Base-by-base conservation (phyloP, 2,888 invertebrate genomes). In the Eupelmus urozonus region DNA sequence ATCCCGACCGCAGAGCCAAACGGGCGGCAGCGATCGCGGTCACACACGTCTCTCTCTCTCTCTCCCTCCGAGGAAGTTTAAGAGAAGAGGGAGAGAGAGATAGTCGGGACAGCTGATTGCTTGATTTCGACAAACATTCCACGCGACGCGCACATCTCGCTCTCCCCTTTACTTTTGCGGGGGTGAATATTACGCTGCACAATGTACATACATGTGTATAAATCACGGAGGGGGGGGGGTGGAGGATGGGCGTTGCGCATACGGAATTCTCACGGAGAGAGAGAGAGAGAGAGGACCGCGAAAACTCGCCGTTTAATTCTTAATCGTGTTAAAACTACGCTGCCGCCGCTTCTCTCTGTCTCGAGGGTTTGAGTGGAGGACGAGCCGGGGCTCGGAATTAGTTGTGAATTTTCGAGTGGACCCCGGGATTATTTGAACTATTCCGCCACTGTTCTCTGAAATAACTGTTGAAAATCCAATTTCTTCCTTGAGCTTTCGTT, bases 71-170 rank as follows among this genome's bases (percentile, higher is more conserved):
- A 34, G 34, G 34, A 34, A 34, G 34, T 34, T 34, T 34, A 34
- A 57, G 42, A 34, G 49, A 49, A 53, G 42, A 45, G 18, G 20
- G 34, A n/a, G 67, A 59, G 45, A 27, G 34, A 20, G 45, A 25
- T 23, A 59, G 49, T 29, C 27, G 57, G 73, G 73, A 66, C 73
- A 74, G 82, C 82, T 85, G 87, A 87, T 87, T 87, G 85, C 86
- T 85, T 87, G 86, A 87, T 87, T 86, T 87, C 86, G 84, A 84
- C 87, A 85, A 87, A 87, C 85, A 85, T 85, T 84, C 82, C 65
- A 20, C 2, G 16, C 5, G 20, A 20, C 2, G 13, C 40, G 13
- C 40, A 20, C 20, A 9, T 20, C n/a, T n/a, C n/a, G n/a, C n/a
- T n/a, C 5, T 13, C 20, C 20, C 20, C 20, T 18, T 27, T 25